Percentiles rank a stretch among this genome's conserved stretches.
phyloP scores from a whole-genome alignment of 92 coral and sea anemone genomes.

The Porites rus region DNA sequence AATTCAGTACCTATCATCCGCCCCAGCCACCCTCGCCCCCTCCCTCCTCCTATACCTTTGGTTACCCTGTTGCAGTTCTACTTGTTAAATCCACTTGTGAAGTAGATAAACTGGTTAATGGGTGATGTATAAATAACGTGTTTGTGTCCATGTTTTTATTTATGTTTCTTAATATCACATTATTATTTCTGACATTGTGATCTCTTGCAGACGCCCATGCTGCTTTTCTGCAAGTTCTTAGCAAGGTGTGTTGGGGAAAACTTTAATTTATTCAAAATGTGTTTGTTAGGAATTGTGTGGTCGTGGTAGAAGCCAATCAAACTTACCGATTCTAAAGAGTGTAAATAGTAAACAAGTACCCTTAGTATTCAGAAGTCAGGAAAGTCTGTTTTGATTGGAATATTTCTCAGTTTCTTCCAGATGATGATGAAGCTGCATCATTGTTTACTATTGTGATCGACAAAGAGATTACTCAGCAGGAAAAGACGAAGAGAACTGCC shows the following conservation, averaged over 20 bases:
- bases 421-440: slow-evolving; percentile 89
- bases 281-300: neutral
- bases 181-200: neutral
- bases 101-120: too few relatives aligned
- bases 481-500: slow-evolving; percentile 56
- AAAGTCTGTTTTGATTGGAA: neutral
- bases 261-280: too few relatives aligned
- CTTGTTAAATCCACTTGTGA: too few relatives aligned
- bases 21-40: too few relatives aligned
- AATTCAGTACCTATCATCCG: too few relatives aligned
- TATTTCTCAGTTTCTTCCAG: slow-evolving; percentile 82
- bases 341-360: too few relatives aligned
- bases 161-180: neutral
- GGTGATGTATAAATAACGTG: neutral
- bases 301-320: neutral
- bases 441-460: slow-evolving; percentile 79
- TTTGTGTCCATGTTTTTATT: neutral
- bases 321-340: too few relatives aligned
- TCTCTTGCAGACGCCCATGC: slow-evolving; percentile 80
- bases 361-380: too few relatives aligned
- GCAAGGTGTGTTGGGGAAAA: slow-evolving; percentile 68
- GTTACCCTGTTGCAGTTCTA: too few relatives aligned
- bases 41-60: too few relatives aligned
- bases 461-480: slow-evolving; percentile 66
- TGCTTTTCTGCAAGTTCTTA: slow-evolving; percentile 89